Base-by-base conservation (phyloP, 2,888 invertebrate species). In the Chironomus riparius region DNA sequence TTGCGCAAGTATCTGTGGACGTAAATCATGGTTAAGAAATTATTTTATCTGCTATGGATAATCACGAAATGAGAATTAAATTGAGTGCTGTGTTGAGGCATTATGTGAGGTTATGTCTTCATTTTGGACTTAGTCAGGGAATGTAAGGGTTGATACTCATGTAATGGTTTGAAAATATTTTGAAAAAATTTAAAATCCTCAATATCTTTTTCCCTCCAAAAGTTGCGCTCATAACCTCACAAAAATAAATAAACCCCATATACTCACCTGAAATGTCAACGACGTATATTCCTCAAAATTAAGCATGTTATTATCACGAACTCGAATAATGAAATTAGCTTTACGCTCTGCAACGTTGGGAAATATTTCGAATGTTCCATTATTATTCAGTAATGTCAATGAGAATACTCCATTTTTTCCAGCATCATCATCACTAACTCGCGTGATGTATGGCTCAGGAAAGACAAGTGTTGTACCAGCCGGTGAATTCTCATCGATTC, bases 321-420 rank as follows among this genome's bases (percentile, higher is more conserved):
- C 94, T 81, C 90, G 89, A 78, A 98, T 89, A 73, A 91, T 87
- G 81, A 96, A 96, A 79, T 89, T 90, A 2, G 91, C 88, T 78
- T 89, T 88, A 77, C 92, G 88, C 81, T 94, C 92, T 0, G 92
- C 92, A 1, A 93, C 92, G 47, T 90, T 89, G 0, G 97, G 97
- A 5, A 89, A 87, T 76, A 97, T 90, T 82, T 95, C 94, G 81
- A 97, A 97, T 3, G 94, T 94, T 48, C 92, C 93, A 82, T 94
- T 94, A 82, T 93, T 93, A 77, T 91, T 91, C 13, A 89, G 86
- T 78, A 95, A 83, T 50, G 89, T 88, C 47, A 95, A 85, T 0
- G 93, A 90, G 81, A 95, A 93, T 6, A 94, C 91, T 5, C 93
- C 93, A 79, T 91, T 91, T 81, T 92, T 92, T n/a, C 92, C 92